Percentiles rank a stretch among this genome's conserved stretches.
These are phyloP conservation scores for Hyposoter didymator DNA, from an alignment of 2,888 invertebrate genomes.

Conservation along the genomic window DNA sequence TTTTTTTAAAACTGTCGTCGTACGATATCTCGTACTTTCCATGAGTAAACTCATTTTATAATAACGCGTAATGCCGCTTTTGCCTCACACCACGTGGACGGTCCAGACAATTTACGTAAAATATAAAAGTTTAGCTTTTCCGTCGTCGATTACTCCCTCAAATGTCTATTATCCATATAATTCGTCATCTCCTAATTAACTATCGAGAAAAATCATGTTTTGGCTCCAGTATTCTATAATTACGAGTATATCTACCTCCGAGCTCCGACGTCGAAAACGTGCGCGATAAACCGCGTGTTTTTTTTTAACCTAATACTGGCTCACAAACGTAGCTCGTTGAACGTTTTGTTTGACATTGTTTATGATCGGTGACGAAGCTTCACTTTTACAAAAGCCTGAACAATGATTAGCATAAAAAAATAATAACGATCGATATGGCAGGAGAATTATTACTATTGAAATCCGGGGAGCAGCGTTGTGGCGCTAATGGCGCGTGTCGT, in stretches of 20 bases:
- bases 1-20: not conserved
- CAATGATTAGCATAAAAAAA: not conserved
- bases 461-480: not conserved
- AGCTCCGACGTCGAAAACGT: constrained; percentile 28
- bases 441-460: not conserved
- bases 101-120: constrained; percentile 34
- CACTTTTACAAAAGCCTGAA: not conserved
- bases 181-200: not conserved
- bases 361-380: not conserved
- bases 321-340: not conserved
- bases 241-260: constrained; percentile 18
- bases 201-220: not conserved
- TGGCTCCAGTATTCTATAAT: not conserved
- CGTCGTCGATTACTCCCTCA: not conserved
- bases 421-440: not conserved
- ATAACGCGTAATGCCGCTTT: constrained; percentile 58
- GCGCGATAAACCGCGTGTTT: constrained; percentile 29
- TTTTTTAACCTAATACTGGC: not conserved
- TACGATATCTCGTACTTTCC: constrained; percentile 31
- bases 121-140: not conserved
- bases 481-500: not conserved
- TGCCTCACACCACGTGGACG: constrained; percentile 72
- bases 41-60: not conserved
- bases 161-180: not conserved
- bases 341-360: constrained; percentile 25